phyloP scores from a whole-genome alignment of 64 coral and sea anemone species.

The Pocillopora verrucosa region DNA sequence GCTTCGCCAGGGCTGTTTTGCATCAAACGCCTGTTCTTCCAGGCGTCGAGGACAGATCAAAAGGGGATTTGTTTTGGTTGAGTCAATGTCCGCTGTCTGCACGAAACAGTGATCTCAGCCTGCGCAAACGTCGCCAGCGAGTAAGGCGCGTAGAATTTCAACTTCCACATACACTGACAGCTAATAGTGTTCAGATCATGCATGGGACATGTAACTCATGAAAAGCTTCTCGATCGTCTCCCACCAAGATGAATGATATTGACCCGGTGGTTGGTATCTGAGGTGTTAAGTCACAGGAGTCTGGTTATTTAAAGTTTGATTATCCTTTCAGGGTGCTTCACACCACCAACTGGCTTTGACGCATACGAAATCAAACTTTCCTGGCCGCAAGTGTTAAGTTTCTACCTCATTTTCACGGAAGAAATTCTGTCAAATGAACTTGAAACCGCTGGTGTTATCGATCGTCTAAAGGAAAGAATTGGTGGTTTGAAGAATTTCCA shows the following conservation, averaged over 20 bases:
- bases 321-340: constrained; percentile 19
- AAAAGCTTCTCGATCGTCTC: not conserved
- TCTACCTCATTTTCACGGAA: not conserved
- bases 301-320: not conserved
- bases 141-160: not conserved
- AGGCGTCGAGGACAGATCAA: too few species aligned
- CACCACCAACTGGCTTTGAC: not conserved
- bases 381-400: not conserved
- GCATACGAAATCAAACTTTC: not conserved
- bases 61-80: not conserved
- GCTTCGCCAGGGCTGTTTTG: constrained; percentile 8
- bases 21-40: not conserved
- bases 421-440: too few species aligned
- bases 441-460: not conserved
- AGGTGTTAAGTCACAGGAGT: not conserved
- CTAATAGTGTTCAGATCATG: too few species aligned
- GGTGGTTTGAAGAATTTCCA: too few species aligned
- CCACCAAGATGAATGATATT: not conserved
- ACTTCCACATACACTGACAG: too few species aligned
- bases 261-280: not conserved
- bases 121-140: not conserved
- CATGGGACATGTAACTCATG: too few species aligned
- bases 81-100: not conserved
- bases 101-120: not conserved
- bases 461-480: too few species aligned